A percentile compares a stretch with the other conserved stretches of the same genome.
Evolutionary conservation across 2,797 vertebrate species (phyloP).

Genomic region (Gila robusta): DNA sequence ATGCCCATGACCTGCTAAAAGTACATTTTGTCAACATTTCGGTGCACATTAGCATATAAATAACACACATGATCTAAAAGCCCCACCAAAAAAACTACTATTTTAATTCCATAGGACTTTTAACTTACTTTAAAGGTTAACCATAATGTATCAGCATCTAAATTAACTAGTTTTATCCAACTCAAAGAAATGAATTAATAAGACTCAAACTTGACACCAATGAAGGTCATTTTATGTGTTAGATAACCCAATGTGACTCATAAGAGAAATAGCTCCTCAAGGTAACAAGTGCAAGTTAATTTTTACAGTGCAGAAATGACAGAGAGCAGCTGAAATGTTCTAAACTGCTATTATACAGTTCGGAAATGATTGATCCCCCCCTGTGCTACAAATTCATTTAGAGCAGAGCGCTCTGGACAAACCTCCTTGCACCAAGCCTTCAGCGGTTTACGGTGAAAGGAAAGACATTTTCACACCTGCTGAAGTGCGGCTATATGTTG

Average conservation of each 20-base stretch:
- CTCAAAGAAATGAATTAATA: not conserved
- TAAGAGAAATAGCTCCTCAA: not conserved
- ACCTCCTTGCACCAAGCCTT: conserved; percentile 35
- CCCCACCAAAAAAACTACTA: not conserved
- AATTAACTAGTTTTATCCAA: not conserved
- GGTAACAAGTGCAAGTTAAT: not conserved
- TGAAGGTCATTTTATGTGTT: not conserved
- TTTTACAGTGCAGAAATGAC: not conserved
- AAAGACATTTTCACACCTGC: conserved; percentile 45
- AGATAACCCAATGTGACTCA: not conserved
- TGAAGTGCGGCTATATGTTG: conserved; percentile 51
- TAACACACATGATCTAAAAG: not conserved
- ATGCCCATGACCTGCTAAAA: not conserved
- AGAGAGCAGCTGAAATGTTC: conserved; percentile 25
- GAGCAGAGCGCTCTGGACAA: conserved; percentile 15
- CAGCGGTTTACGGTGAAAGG: conserved; percentile 47
- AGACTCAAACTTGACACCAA: not conserved
- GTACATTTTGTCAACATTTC: not conserved
- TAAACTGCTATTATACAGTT: conserved; percentile 29
- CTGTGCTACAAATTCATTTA: conserved; percentile 48
- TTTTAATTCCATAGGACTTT: not conserved
- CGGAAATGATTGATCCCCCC: conserved; percentile 26
- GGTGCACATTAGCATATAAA: not conserved
- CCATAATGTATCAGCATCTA: not conserved
- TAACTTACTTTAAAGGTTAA: not conserved